phyloP scores from a whole-genome alignment of 2,888 invertebrate genomes.

The Drosophila limbata region DNA sequence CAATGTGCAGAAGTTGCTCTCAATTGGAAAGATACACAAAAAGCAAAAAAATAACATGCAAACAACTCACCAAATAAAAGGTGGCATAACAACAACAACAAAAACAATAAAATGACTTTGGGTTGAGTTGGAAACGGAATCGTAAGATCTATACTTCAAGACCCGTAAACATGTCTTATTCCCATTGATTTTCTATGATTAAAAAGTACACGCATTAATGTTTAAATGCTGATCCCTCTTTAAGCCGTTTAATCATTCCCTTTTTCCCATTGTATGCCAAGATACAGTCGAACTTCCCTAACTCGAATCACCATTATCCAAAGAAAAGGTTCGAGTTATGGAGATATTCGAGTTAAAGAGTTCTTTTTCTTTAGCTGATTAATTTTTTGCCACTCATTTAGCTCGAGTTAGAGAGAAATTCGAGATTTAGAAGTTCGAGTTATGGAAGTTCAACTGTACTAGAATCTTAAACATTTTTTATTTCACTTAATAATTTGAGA shows the following conservation, averaged over 20 bases:
- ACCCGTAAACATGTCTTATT: not conserved
- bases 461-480: not conserved
- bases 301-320: too few species aligned
- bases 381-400: too few species aligned
- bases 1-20: constrained; percentile 71
- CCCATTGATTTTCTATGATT: too few species aligned
- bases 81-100: constrained; percentile 36
- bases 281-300: too few species aligned
- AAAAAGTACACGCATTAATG: too few species aligned
- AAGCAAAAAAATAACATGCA: constrained; percentile 26
- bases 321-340: too few species aligned
- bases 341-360: too few species aligned
- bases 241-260: not conserved
- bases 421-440: too few species aligned
- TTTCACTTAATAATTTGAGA: not conserved
- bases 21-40: constrained; percentile 76
- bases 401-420: too few species aligned
- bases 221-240: not conserved
- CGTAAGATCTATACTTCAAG: constrained; percentile 1
- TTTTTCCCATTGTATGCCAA: not conserved
- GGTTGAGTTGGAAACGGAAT: constrained; percentile 24
- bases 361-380: too few species aligned
- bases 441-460: too few species aligned
- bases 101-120: constrained; percentile 36
- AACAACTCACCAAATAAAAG: constrained; percentile 25